Conservation (phyloP, 2,113 vertebrate species). For the Orcinus orca region DNA sequence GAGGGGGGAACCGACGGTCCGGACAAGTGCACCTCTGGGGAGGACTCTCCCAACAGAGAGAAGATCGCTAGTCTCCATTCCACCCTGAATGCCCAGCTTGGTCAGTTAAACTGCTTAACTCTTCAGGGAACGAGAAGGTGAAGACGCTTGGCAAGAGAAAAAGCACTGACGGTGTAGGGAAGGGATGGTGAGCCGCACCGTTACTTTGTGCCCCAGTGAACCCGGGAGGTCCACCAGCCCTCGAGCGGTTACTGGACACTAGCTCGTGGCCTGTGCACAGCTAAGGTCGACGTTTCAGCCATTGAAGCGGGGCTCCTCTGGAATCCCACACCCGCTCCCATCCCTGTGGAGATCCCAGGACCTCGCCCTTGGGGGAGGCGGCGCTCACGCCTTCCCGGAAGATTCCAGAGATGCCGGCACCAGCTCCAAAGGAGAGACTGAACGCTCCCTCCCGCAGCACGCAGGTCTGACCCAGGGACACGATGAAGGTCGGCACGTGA, state of each 20-base stretch:
- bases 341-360: background rate
- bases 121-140: rapidly evolving
- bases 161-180: rapidly evolving
- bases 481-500: rapidly evolving
- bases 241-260: background rate
- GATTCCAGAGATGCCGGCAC: background rate
- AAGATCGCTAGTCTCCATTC: background rate
- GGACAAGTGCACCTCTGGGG: background rate
- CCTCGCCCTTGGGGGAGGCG: background rate
- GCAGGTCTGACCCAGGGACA: background rate
- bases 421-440: background rate
- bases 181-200: rapidly evolving
- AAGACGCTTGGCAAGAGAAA: background rate
- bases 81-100: rapidly evolving
- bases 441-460: too few species aligned
- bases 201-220: background rate
- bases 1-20: background rate
- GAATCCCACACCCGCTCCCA: background rate
- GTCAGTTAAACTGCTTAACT: background rate
- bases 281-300: background rate
- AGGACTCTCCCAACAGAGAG: background rate
- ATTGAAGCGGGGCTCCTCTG: background rate
- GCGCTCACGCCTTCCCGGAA: background rate
- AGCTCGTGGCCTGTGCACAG: rapidly evolving
- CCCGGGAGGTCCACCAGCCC: background rate